Base-by-base conservation (phyloP, 2,797 vertebrate genomes). In the Acridotheres tristis region DNA sequence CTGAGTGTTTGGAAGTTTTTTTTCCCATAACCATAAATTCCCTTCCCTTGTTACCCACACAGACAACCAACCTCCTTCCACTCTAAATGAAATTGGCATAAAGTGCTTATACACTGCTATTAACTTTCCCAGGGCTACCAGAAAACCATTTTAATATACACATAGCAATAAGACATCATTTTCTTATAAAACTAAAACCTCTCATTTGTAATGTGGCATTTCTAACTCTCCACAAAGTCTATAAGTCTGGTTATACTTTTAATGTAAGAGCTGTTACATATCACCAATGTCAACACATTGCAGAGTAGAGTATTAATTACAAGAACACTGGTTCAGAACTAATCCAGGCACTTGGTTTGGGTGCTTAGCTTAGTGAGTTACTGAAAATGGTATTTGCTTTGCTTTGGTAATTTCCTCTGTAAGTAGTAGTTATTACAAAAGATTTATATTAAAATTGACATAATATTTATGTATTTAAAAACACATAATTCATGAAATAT, bases 81-180 rank as follows among this genome's bases (percentile, higher is more conserved):
- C 34, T 79, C 67, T 42, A 81, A 95, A 87, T 25, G 58, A 57
- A 76, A 69, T 22, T 32, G 38, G 10, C 26, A 61, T 74, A 34
- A 86, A 91, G 36, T 85, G 62, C 32, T 67, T 48, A 11, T 66
- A 30, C 29, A 86, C 84, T 32, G 66, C 48, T 67, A 53, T 88
- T 77, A 90, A 25, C 78, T 96, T 95, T 89, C 80, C 54, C 47
- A 76, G 77, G 38, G 40, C 87, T 95, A 63, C 22, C 30, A 80
- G 91, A 83, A 95, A 89, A 67, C 15, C 23, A 43, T 77, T 89
- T 79, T 66, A 88, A 85, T 67, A 66, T 34, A 93, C 27, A 84
- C 9, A 36, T 29, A 89, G 81, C 86, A 88, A 72, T 59, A 75
- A 89, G 73, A 75, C 13, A 34, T 69, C 65, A 87, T 96, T 90